Evolutionary conservation across 2,797 vertebrate genomes (phyloP).

Genomic region (Sus cebifrons): DNA sequence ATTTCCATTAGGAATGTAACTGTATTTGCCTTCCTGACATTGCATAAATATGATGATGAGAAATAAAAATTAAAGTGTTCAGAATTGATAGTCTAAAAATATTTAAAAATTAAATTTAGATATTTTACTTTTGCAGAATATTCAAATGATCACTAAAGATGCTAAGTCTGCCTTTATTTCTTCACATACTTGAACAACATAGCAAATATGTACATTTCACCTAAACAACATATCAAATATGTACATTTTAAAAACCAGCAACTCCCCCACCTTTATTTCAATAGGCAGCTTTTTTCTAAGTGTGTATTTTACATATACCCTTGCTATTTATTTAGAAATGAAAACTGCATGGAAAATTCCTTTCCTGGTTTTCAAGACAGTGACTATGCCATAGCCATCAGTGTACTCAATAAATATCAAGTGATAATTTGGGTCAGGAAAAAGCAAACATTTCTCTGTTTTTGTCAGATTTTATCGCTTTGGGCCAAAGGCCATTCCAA

Average conservation of each 20-base stretch:
- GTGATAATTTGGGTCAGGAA: slow-evolving; percentile 44
- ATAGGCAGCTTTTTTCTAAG: neutral
- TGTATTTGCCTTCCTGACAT: slow-evolving; percentile 45
- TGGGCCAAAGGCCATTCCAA: slow-evolving; percentile 6
- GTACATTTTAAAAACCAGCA: slow-evolving; percentile 18
- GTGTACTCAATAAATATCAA: neutral
- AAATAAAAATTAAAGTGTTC: slow-evolving; percentile 58
- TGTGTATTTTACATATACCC: neutral
- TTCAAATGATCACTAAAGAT: neutral
- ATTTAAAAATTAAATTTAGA: slow-evolving; percentile 56
- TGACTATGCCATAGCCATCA: neutral
- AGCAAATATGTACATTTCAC: slow-evolving; percentile 24
- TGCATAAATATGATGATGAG: slow-evolving; percentile 59
- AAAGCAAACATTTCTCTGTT: neutral
- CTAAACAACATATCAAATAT: neutral
- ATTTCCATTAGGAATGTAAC: slow-evolving; percentile 55
- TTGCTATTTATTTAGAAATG: slow-evolving; percentile 51
- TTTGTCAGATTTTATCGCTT: slow-evolving; percentile 45
- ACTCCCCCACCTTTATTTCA: neutral
- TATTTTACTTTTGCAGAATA: slow-evolving; percentile 49
- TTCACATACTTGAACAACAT: neutral
- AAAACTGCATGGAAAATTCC: slow-evolving; percentile 24
- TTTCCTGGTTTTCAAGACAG: slow-evolving; percentile 10
- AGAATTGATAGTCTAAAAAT: slow-evolving; percentile 53
- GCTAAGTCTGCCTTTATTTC: slow-evolving; percentile 16